phyloP scores from a whole-genome alignment of 2,888 invertebrate genomes.

The Hemicrepidius hirtus region DNA sequence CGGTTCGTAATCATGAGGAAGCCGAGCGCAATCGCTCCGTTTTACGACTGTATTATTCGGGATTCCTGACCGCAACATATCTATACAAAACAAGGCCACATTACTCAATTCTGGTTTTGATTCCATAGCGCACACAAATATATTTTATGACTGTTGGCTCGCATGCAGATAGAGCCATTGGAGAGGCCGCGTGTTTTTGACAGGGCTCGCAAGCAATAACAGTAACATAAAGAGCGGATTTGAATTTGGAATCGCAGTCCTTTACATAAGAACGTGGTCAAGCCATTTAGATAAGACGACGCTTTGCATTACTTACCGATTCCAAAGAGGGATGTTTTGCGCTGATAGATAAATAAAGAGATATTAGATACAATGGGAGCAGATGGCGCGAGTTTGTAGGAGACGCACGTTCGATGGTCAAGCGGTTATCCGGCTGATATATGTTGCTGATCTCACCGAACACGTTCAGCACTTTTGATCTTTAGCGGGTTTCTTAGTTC shows the following conservation, averaged over 20 bases:
- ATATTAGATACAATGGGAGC: constrained; percentile 63
- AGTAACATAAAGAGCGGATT: constrained; percentile 70
- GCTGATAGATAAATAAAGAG: constrained; percentile 71
- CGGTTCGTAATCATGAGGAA: constrained; percentile 48
- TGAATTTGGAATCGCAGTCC: constrained; percentile 64
- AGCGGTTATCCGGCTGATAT: constrained; percentile 57
- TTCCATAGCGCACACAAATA: constrained; percentile 56
- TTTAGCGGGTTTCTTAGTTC: constrained; percentile 55
- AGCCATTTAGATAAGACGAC: constrained; percentile 68
- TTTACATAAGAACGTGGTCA: constrained; percentile 68
- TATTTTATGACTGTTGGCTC: constrained; percentile 59
- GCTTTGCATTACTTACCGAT: constrained; percentile 67
- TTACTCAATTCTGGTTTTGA: constrained; percentile 58
- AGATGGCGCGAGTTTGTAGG: constrained; percentile 57
- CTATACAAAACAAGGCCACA: constrained; percentile 56
- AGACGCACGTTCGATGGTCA: constrained; percentile 58
- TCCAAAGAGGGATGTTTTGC: constrained; percentile 57
- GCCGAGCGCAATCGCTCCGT: constrained; percentile 48
- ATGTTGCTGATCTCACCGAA: constrained; percentile 60
- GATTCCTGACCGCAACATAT: constrained; percentile 52
- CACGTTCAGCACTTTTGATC: constrained; percentile 59
- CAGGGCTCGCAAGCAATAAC: constrained; percentile 69
- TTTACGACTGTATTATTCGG: constrained; percentile 53
- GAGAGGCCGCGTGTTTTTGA: constrained; percentile 69
- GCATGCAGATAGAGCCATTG: constrained; percentile 59